Conservation (phyloP, 2,888 invertebrate genomes). For the Hypolimnas misippus region DNA sequence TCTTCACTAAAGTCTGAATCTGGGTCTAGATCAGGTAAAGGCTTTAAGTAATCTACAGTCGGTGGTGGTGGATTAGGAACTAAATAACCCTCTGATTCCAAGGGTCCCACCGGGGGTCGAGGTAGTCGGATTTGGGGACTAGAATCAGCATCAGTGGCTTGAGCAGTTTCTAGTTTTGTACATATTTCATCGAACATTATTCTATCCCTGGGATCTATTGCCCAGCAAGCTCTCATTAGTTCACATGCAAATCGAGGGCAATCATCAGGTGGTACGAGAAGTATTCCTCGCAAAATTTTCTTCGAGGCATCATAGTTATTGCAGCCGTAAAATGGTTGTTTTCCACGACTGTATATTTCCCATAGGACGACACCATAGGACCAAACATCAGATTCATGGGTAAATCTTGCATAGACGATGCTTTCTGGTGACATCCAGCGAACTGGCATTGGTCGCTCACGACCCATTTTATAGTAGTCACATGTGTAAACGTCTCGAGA, state of each 20-base stretch:
- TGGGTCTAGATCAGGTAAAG: slow-evolving; percentile 62
- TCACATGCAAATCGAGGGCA: slow-evolving; percentile 89
- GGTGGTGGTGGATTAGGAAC: slow-evolving; percentile 83
- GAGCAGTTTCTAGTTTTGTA: slow-evolving; percentile 84
- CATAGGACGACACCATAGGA: slow-evolving; percentile 96
- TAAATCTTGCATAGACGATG: slow-evolving; percentile 94
- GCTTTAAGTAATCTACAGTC: slow-evolving; percentile 82
- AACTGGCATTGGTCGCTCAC: slow-evolving; percentile 92
- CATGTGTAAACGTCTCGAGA: slow-evolving; percentile 95
- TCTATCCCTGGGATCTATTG: slow-evolving; percentile 90
- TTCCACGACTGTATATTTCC: slow-evolving; percentile 97
- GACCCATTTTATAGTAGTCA: slow-evolving; percentile 95
- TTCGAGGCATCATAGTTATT: slow-evolving; percentile 94
- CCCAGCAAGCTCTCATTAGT: slow-evolving; percentile 92
- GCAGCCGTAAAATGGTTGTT: slow-evolving; percentile 96
- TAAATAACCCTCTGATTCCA: slow-evolving; percentile 88
- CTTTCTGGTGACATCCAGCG: slow-evolving; percentile 99
- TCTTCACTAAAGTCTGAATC: slow-evolving; percentile 67
- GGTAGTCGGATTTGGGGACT: slow-evolving; percentile 63
- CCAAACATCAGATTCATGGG: slow-evolving; percentile 96
- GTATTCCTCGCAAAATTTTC: slow-evolving; percentile 90
- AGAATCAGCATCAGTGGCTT: slow-evolving; percentile 55
- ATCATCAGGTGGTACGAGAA: slow-evolving; percentile 91
- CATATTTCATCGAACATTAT: slow-evolving; percentile 89
- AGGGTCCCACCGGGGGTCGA: slow-evolving; percentile 82